Base-by-base conservation (phyloP, 2,113 vertebrate genomes). In the Copsychus sechellarum region DNA sequence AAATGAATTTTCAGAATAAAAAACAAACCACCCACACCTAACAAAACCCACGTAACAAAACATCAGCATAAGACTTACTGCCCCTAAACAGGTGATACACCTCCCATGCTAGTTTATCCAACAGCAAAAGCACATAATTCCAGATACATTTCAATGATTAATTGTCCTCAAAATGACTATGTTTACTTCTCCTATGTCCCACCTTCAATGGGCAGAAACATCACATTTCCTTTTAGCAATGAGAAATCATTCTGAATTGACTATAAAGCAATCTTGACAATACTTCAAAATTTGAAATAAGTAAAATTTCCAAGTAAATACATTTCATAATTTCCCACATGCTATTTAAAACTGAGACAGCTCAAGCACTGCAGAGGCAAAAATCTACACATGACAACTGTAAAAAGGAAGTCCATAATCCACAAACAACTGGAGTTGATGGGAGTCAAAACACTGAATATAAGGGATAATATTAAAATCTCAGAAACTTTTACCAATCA, bases 321-420 rank as follows among this genome's bases (percentile, higher is more conserved):
- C 26, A 45, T n/a, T 76, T 69, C n/a, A 33, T 34, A 0, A 60
- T 74, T 71, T 60, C 5, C 33, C 64, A 29, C 0, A 0, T 23
- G 25, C 13, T 67, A 9, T 43, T 84, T 64, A 81, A 88, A 85
- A 85, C 10, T 31, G 17, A 40, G 14, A 26, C 14, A 56, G 28
- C 36, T 86, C 29, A 73, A 83, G 29, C 24, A 15, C 54, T 73
- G 38, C 29, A 90, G 43, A 81, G 21, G 26, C 13, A 91, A 54
- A 19, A 11, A 42, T 5, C 47, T 18, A 20, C 40, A 38, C 43
- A 12, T 6, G 26, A 57, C 40, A 92, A 77, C 25, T 58, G n/a
- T 1, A 3, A 29, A 82, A 78, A 4, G 45, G 23, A 73, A 14
- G 9, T 61, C 38, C 31, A 26, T 29, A 88, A 56, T 6, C 33